Evolutionary conservation across 2,888 invertebrate genomes (phyloP).

Genomic region (Machimus atricapillus): DNA sequence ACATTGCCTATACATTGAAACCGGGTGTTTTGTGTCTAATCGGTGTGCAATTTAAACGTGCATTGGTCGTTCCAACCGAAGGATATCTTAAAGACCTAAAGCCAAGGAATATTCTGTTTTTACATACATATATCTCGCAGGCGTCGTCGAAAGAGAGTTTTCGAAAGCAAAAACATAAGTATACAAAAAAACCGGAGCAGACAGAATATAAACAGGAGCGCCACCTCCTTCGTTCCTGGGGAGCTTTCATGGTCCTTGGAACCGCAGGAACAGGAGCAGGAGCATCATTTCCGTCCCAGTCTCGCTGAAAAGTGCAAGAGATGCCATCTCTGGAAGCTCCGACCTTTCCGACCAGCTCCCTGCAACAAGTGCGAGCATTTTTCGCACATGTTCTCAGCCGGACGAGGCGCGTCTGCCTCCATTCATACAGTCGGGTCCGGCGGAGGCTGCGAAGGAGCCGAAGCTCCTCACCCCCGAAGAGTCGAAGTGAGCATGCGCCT

Average conservation of each 20-base stretch:
- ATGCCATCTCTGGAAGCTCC: conserved; percentile 41
- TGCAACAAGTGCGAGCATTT: conserved; percentile 49
- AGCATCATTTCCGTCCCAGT: background rate
- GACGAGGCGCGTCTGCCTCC: conserved; percentile 38
- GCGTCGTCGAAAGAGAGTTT: background rate
- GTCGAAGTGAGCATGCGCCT: conserved; percentile 48
- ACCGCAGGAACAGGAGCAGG: background rate
- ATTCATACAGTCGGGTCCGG: conserved; percentile 46
- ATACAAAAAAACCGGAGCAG: background rate
- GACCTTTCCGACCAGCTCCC: background rate
- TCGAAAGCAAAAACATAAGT: background rate
- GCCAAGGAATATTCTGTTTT: background rate
- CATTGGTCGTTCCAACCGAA: background rate
- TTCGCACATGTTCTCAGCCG: conserved; percentile 44
- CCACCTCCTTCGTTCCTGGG: background rate
- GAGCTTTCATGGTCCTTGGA: background rate
- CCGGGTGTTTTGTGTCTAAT: background rate
- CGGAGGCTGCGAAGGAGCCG: conserved; percentile 42
- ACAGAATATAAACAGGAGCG: background rate
- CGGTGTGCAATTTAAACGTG: background rate
- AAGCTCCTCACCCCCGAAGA: conserved; percentile 18
- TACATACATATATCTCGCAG: background rate
- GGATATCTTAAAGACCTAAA: background rate
- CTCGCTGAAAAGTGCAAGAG: background rate
- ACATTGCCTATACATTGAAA: background rate